Conservation (phyloP, 2,888 invertebrate species). For the Cataglyphis cursor region DNA sequence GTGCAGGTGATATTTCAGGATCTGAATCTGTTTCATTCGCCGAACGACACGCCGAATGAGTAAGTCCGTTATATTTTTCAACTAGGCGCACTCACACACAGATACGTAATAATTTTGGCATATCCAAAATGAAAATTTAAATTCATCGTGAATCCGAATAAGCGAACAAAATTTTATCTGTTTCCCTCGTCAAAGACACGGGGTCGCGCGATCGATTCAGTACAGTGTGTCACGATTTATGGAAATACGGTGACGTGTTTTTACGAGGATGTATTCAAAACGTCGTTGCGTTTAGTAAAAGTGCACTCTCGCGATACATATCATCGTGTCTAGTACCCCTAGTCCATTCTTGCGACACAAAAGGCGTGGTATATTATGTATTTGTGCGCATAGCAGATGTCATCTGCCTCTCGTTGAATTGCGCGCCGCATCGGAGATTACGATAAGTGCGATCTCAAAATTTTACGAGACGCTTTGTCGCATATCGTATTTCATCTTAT, state of each 20-base stretch:
- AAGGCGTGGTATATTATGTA: slow-evolving; percentile 35
- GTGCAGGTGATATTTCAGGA: slow-evolving; percentile 95
- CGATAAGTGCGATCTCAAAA: slow-evolving; percentile 42
- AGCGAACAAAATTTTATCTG: slow-evolving; percentile 32
- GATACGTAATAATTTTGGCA: background rate
- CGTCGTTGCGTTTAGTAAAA: slow-evolving; percentile 22
- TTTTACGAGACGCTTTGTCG: slow-evolving; percentile 8
- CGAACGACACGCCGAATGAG: slow-evolving; percentile 89
- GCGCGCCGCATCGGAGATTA: background rate
- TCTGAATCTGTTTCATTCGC: slow-evolving; percentile 92
- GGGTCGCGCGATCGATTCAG: slow-evolving; percentile 63
- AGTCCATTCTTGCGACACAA: slow-evolving; percentile 34
- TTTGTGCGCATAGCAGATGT: slow-evolving; percentile 35
- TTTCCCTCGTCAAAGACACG: slow-evolving; percentile 63
- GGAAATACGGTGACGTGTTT: slow-evolving; percentile 13
- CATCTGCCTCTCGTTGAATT: background rate
- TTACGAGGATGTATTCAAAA: background rate
- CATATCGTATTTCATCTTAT: background rate
- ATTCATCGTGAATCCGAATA: background rate
- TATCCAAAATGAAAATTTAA: background rate
- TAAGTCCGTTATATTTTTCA: slow-evolving; percentile 86
- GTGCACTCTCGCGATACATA: slow-evolving; percentile 29
- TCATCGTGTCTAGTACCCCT: background rate
- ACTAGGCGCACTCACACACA: background rate
- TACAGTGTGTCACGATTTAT: slow-evolving; percentile 14